Evolutionary conservation across 2,888 invertebrate species (phyloP), one percentile per base, ranked within the genome.

Genomic region (Nycteola revayana): DNA sequence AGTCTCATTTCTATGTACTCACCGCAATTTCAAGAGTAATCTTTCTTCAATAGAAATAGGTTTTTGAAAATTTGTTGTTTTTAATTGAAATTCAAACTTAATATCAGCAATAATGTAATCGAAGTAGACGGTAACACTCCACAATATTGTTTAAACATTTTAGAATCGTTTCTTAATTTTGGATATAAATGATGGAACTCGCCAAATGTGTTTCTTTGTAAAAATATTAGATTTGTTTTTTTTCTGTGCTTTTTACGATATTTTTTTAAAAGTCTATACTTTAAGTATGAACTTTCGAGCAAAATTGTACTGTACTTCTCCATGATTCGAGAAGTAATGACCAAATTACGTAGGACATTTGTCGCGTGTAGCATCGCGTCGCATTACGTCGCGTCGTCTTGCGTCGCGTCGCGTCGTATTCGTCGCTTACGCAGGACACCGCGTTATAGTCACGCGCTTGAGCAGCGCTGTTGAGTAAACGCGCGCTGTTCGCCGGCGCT

Each of bases 91-190:
- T 30, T 30, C 36, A 36, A 30, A 26, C 26, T 30, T 36, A 26
- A 36, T 36, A 26, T 10, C 1, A 30, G 29, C 30, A 31, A 40
- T 32, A 31, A 40, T 35, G 28, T 32, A 32, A 32, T 40, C 28
- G 28, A 34, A 34, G 39, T 39, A 39, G 39, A 34, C 30, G 34
- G 39, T 34, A 35, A 35, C 34, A 39, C 34, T 39, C 39, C 34
- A 39, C 28, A 39, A 39, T 39, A 39, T 30, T 34, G 34, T 39
- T 39, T 39, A 34, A 34, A 39, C 39, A 34, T 38, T 38, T 37
- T 37, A 32, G 37, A 33, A 38, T 31, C 25, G 25, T 34, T 28
- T 34, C 28, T 28, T 32, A 26, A 32, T 32, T 32, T 32, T 25
- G 32, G 25, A 26, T 32, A 26, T 25, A 26, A 32, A 9, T 24